Evolutionary conservation across 1,140 invertebrate species (phyloP), one percentile per base, ranked within the genome.

Genomic region (Apocrypta bakeri): DNA sequence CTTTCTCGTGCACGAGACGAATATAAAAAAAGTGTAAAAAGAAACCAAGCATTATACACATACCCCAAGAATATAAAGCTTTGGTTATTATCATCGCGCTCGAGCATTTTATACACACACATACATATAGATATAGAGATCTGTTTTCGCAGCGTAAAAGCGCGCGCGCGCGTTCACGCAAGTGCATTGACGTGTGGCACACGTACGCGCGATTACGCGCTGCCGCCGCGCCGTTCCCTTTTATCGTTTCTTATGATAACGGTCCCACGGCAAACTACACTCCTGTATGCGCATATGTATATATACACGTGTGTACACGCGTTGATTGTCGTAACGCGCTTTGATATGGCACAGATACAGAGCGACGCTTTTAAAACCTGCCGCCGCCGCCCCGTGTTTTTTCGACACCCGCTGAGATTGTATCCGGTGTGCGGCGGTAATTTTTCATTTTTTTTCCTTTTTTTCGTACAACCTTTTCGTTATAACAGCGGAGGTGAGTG

Each of bases 211-310:
- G 71, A 73, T 73, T 73, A 73, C 71, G 71, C 71, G 37, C 31
- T 8, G 69, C 69, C 40, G 66, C 75, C 69, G 69, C 71, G 79
- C 83, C 83, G 64, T 84, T 85, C 84, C 84, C 84, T 85, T 85
- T 84, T 85, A 85, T 85, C 84, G 83, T 84, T 85, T 40, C 68
- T 78, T 72, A 48, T 71, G 83, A 84, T 83, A 85, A 85, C 74
- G 74, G 61, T 63, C 61, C 61, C 74, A 63, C 74, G 74, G n/a
- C 21, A 21, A 2, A 24, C 33, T n/a, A 17, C 7, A 40, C 33
- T 14, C 8, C 6, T 33, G 17, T 29, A 29, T 24, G 63, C n/a
- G 63, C 63, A 27, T n/a, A 66, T 27, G 63, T 9, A 27, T 27
- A 25, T 24, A 24, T 17, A n/a, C 68, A 69, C 31, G 21, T 7